These are phyloP conservation scores for Ectemnius lituratus DNA, from an alignment of 2,888 invertebrate genomes.

Conservation along the genomic window DNA sequence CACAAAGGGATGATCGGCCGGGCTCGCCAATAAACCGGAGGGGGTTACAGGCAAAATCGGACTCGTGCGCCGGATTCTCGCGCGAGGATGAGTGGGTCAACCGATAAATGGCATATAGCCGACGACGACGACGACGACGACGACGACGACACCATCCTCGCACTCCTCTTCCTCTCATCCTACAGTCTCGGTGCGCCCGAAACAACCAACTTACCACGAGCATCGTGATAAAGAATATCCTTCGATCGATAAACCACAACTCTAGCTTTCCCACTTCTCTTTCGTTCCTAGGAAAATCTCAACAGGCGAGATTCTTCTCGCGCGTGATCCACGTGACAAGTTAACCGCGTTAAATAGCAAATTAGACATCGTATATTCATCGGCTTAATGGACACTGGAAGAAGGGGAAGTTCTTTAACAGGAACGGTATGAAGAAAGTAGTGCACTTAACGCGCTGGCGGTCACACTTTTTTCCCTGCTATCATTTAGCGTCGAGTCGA, in stretches of 20 bases:
- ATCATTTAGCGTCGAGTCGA: no score
- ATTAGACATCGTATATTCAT: no score
- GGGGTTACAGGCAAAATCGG: slow-evolving; percentile 70
- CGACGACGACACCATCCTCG: slow-evolving; percentile 25
- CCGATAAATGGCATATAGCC: slow-evolving; percentile 70
- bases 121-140: no score
- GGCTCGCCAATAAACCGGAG: slow-evolving; percentile 71
- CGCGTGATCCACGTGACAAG: background rate
- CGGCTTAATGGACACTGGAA: no score
- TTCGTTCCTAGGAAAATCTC: no score
- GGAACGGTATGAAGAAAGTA: no score
- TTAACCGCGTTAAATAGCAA: no score
- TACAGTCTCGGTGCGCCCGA: slow-evolving; percentile 28
- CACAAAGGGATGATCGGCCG: slow-evolving; percentile 73
- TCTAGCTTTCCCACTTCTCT: no score
- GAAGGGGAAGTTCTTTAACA: no score
- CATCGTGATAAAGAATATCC: background rate
- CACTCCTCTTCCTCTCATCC: slow-evolving; percentile 9
- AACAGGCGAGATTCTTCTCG: background rate
- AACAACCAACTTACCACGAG: slow-evolving; percentile 32
- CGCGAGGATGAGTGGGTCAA: slow-evolving; percentile 72
- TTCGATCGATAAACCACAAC: no score
- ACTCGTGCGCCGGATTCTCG: slow-evolving; percentile 73
- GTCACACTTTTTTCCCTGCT: no score
- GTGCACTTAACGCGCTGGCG: no score